Base-by-base conservation (phyloP, 2,888 invertebrate species). In the Cheilosia variabilis region DNA sequence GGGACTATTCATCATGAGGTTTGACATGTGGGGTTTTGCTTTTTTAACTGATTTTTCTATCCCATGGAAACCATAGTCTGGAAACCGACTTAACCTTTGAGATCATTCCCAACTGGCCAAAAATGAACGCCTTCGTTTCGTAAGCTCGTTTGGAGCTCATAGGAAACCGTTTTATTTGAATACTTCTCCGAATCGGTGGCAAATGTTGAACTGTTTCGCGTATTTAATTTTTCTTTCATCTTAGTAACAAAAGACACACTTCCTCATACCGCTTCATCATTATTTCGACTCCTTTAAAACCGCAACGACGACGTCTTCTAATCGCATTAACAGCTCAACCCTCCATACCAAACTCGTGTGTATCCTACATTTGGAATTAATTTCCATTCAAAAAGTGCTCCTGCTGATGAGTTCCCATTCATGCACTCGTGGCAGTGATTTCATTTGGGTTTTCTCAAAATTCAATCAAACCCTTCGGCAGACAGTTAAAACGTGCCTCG, bases 381-480 rank as follows among this genome's bases (percentile, higher is more conserved):
- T 66, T 75, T 80, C 52, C 27, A 60, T 71, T 60, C 27, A 50
- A n/a, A 60, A n/a, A 24, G 24, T 13, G 41, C 75, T 60, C 60
- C 37, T 68, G 60, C 65, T 24, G 58, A 17, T 34, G 57, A 34
- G 22, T 27, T 19, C 52, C 10, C 17, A 34, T 47, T 60, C n/a
- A 55, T 27, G 15, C n/a, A 15, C 2, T 19, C 9, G 13, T 19
- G 15, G 31, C 19, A 60, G 31, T 55, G 60, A 77, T 72, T 83
- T 66, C 24, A 79, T 83, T 79, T 63, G 50, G 62, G 31, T 31
- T 58, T 79, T 50, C 27, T 53, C 19, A 55, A 57, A 83, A 79
- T 73, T 79, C 79, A 83, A 83, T 83, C 83, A 83, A 79, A 73
- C 43, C 68, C 79, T 45, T 45, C 66, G 57, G 69, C 57, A 76